Conservation (phyloP, 2,797 vertebrate species). For the Simalia tracyae region DNA sequence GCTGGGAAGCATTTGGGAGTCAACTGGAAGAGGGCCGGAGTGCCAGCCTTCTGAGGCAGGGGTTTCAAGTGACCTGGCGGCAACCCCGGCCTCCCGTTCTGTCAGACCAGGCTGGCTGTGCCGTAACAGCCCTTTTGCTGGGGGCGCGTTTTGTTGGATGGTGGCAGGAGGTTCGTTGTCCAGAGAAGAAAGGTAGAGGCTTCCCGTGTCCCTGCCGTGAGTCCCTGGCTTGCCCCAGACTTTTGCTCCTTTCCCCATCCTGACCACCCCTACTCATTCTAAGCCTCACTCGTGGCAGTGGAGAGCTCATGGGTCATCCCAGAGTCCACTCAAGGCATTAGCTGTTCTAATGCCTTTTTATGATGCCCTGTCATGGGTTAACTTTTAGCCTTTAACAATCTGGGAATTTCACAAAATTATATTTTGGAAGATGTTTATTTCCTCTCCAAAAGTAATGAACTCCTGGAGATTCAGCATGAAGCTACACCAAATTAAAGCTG, state of each 20-base stretch:
- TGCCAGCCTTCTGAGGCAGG: not conserved
- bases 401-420: slow-evolving; percentile 10
- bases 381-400: not conserved
- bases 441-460: slow-evolving; percentile 16
- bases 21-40: too few species aligned
- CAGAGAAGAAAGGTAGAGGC: not conserved
- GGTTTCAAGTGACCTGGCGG: too few species aligned
- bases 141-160: not conserved
- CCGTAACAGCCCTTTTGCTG: not conserved
- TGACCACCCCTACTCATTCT: not conserved
- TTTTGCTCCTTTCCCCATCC: not conserved
- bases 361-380: not conserved
- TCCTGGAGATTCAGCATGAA: slow-evolving; percentile 35
- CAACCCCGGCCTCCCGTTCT: not conserved
- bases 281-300: not conserved
- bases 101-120: not conserved
- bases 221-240: too few species aligned
- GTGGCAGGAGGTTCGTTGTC: not conserved
- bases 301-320: not conserved
- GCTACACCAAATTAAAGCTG: slow-evolving; percentile 41
- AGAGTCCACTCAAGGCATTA: rapidly evolving
- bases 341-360: rapidly evolving
- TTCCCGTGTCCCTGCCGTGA: not conserved
- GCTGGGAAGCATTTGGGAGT: not conserved
- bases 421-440: slow-evolving; percentile 5